Percentiles rank a stretch among this genome's conserved stretches.
phyloP scores from a whole-genome alignment of 1,140 invertebrate species.

The Diorhabda sublineata region DNA sequence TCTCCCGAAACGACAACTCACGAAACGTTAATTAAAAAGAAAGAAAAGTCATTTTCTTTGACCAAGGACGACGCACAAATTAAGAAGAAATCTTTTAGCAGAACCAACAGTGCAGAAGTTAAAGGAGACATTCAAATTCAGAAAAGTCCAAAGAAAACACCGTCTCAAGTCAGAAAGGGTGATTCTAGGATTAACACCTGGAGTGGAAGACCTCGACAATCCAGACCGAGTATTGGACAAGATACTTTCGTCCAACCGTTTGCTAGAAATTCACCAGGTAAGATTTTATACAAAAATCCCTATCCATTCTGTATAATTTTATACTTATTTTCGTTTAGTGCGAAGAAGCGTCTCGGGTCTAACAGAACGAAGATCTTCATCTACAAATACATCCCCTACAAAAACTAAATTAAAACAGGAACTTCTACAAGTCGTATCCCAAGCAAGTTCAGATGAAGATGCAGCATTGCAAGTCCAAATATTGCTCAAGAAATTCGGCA shows the following conservation, averaged over 20 bases:
- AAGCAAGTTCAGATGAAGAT: constrained; percentile 54
- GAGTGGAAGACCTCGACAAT: constrained; percentile 57
- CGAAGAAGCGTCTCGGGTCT: constrained; percentile 59
- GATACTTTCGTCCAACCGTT: constrained; percentile 68
- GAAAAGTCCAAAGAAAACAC: constrained; percentile 43
- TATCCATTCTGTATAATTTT: background rate
- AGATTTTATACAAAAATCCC: background rate
- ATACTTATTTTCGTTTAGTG: constrained; percentile 25
- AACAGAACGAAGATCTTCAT: constrained; percentile 53
- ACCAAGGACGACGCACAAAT: background rate
- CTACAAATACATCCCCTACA: constrained; percentile 59
- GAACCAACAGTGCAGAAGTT: constrained; percentile 34
- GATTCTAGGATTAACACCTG: constrained; percentile 61
- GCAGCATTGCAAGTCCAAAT: constrained; percentile 54
- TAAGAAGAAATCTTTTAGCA: constrained; percentile 36
- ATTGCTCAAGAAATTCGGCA: constrained; percentile 60
- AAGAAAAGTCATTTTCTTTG: constrained; percentile 20
- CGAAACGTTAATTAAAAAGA: constrained; percentile 30
- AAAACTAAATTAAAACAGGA: constrained; percentile 67
- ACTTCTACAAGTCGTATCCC: constrained; percentile 62
- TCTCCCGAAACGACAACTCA: constrained; percentile 39
- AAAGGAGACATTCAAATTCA: constrained; percentile 41
- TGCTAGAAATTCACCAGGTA: constrained; percentile 55
- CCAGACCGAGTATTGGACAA: constrained; percentile 58
- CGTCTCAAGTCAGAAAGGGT: constrained; percentile 48